phyloP scores from a whole-genome alignment of 2,113 vertebrate genomes.

The Chaenogobius annularis region DNA sequence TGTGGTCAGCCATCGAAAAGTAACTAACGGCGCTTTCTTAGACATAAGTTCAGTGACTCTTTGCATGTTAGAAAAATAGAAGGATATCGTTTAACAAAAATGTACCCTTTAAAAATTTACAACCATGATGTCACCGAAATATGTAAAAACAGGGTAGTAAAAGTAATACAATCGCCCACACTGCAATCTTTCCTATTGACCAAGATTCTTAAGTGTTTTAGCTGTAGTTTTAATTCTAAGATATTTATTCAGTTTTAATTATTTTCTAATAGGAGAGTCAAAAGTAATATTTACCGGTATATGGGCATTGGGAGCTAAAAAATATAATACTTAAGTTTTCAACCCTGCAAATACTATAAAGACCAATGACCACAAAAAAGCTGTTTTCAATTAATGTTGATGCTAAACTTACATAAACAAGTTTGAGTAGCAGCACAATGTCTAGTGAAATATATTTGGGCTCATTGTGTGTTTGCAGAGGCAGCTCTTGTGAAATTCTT shows the following conservation, averaged over 20 bases:
- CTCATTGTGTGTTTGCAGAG: constrained; percentile 34
- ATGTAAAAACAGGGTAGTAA: not conserved
- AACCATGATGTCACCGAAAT: not conserved
- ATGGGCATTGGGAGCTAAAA: too few relatives aligned
- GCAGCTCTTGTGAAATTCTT: constrained; percentile 48
- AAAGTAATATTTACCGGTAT: not conserved
- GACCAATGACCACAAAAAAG: not conserved
- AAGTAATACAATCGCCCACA: not conserved
- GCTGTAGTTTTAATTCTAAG: not conserved
- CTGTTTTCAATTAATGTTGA: not conserved
- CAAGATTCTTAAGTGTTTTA: not conserved
- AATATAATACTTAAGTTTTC: too few relatives aligned
- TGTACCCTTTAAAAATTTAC: constrained; percentile 6
- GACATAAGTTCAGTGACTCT: not conserved
- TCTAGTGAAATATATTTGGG: not conserved
- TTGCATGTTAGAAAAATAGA: constrained; percentile 3
- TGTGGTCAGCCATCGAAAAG: not conserved
- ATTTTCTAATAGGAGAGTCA: not conserved
- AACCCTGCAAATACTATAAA: not conserved
- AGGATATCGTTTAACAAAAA: constrained; percentile 1
- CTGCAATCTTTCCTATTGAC: not conserved
- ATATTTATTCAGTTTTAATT: not conserved
- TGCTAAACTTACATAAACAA: not conserved
- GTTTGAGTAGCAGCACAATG: not conserved
- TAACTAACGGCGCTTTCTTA: not conserved